These are phyloP conservation scores for Pteropus rufus DNA, from an alignment of 2,797 vertebrate genomes.

Conservation along the genomic window DNA sequence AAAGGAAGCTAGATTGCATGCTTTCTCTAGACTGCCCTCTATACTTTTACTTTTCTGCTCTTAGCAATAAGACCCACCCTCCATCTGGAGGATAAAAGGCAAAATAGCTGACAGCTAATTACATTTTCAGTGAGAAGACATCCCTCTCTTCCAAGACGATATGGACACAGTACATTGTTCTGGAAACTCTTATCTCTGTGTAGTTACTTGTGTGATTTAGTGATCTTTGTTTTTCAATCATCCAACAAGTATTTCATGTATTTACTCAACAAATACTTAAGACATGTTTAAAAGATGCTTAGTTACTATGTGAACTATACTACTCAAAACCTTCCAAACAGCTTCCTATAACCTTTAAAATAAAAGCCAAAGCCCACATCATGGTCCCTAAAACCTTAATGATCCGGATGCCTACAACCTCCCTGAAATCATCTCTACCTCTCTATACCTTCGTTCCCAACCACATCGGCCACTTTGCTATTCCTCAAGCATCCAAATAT, in stretches of 20 bases:
- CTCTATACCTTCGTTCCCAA: not conserved
- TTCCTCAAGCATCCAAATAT: not conserved
- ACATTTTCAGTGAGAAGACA: not conserved
- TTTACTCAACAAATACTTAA: slow-evolving; percentile 64
- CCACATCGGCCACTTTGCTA: not conserved
- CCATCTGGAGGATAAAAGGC: not conserved
- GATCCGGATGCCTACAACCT: not conserved
- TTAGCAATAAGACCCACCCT: not conserved
- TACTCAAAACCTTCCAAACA: not conserved
- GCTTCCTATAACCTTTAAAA: not conserved
- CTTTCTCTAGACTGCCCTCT: not conserved
- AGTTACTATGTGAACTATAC: not conserved
- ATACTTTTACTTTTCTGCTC: not conserved
- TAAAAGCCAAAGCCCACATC: not conserved
- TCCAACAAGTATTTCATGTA: slow-evolving; percentile 42
- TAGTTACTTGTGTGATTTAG: slow-evolving; percentile 39
- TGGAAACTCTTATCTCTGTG: not conserved
- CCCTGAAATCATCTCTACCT: not conserved
- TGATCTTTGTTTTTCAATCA: slow-evolving; percentile 66
- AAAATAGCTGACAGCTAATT: not conserved
- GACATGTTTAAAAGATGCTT: slow-evolving; percentile 44
- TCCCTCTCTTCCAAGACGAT: slow-evolving; percentile 34
- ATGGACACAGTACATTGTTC: slow-evolving; percentile 9
- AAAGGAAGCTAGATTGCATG: not conserved
- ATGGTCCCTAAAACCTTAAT: not conserved